A percentile compares a stretch with the other conserved stretches of the same genome.
Evolutionary conservation across 1,140 invertebrate genomes (phyloP).

Genomic region (Homarus americanus): DNA sequence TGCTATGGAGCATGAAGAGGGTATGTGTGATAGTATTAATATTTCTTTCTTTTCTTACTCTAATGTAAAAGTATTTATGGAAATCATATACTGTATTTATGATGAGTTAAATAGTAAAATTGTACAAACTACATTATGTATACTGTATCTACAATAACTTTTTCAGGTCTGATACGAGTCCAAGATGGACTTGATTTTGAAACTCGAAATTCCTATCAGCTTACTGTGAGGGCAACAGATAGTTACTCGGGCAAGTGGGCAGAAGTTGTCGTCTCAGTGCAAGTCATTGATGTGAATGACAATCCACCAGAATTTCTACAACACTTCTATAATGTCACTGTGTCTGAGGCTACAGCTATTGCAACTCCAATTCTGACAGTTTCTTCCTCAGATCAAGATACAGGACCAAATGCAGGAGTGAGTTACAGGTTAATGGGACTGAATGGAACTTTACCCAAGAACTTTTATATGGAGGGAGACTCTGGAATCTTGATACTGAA

Average conservation of each 20-base stretch:
- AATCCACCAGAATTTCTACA: constrained; percentile 90
- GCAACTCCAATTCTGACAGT: constrained; percentile 88
- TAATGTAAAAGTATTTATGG: too few species aligned
- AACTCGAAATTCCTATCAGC: constrained; percentile 86
- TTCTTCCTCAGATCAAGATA: constrained; percentile 87
- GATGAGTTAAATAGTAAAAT: too few species aligned
- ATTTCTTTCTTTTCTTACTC: not conserved
- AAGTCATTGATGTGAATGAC: constrained; percentile 93
- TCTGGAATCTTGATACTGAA: constrained; percentile 84
- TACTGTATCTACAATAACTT: too few species aligned
- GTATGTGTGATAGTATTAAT: constrained; percentile 79
- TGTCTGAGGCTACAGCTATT: constrained; percentile 90
- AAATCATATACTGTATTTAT: too few species aligned
- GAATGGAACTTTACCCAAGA: constrained; percentile 70
- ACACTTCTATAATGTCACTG: constrained; percentile 89
- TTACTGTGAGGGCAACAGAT: constrained; percentile 92
- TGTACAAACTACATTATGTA: too few species aligned
- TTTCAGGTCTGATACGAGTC: constrained; percentile 87
- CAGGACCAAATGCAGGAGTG: constrained; percentile 73
- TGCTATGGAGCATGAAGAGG: constrained; percentile 91
- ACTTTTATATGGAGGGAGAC: constrained; percentile 76
- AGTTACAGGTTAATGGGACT: constrained; percentile 63
- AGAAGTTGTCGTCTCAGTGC: constrained; percentile 83
- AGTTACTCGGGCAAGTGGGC: constrained; percentile 90
- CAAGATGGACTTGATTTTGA: constrained; percentile 94